phyloP scores from a whole-genome alignment of 1,140 invertebrate genomes.

The Eriosoma lanigerum region DNA sequence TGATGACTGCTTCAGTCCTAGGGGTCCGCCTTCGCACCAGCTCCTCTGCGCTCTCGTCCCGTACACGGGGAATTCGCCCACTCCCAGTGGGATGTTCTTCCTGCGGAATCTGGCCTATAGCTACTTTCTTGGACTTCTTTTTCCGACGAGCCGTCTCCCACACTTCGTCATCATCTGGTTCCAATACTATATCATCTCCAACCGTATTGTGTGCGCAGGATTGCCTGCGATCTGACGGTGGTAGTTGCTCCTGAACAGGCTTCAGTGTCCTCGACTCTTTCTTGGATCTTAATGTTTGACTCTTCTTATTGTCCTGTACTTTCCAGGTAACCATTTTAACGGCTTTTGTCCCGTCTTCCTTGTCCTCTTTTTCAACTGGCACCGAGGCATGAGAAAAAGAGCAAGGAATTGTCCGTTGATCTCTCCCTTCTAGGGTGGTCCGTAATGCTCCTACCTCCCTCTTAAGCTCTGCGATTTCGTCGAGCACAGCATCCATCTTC shows the following conservation, averaged over 20 bases:
- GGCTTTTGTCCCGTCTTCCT: neutral
- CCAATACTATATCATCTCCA: no score
- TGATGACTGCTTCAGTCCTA: no score
- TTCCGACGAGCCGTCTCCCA: no score
- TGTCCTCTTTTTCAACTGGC: neutral
- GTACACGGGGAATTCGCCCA: no score
- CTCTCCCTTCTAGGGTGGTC: neutral
- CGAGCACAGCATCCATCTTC: neutral
- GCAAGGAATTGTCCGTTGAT: neutral
- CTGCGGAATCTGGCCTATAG: no score
- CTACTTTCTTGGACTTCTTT: no score
- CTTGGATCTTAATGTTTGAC: neutral
- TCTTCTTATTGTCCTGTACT: neutral
- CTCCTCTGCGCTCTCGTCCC: no score
- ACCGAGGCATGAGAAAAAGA: neutral
- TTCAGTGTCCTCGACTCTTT: neutral
- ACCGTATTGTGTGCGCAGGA: no score
- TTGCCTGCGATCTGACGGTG: neutral
- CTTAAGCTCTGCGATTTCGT: neutral
- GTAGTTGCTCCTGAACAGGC: neutral
- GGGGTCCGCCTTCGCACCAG: no score
- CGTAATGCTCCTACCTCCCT: slow-evolving; percentile 7
- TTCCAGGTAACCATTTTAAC: neutral
- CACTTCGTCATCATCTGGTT: no score
- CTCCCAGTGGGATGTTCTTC: no score